Percentiles rank a stretch among this genome's conserved stretches.
phyloP scores from a whole-genome alignment of 2,888 invertebrate species.

The Volucella zonaria region DNA sequence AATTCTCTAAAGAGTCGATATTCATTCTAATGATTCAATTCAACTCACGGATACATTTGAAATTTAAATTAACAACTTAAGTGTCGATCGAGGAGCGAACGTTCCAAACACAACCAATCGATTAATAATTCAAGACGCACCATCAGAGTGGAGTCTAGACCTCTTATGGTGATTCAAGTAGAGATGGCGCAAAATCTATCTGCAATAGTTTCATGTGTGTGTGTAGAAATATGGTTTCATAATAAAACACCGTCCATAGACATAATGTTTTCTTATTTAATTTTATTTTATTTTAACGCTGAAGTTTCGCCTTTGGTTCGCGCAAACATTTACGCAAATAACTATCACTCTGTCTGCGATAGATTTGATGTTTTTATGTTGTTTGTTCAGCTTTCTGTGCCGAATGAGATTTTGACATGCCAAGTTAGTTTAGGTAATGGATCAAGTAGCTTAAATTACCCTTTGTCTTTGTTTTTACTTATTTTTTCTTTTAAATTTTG shows the following conservation, averaged over 20 bases:
- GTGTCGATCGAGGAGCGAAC: conserved; percentile 38
- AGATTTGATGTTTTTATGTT: neutral
- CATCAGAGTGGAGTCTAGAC: conserved; percentile 7
- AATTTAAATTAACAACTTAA: conserved; percentile 51
- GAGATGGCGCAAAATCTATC: conserved; percentile 33
- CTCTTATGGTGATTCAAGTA: conserved; percentile 39
- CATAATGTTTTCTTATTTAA: conserved; percentile 1
- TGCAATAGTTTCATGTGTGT: conserved; percentile 6
- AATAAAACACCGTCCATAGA: conserved; percentile 32
- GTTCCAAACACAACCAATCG: conserved; percentile 8
- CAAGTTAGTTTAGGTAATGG: conserved; percentile 19
- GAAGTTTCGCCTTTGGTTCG: conserved; percentile 1
- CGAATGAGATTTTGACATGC: conserved; percentile 22
- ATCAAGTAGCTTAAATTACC: conserved; percentile 1
- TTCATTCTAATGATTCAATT: conserved; percentile 46
- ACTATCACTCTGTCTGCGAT: conserved; percentile 3
- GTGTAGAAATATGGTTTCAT: conserved; percentile 56
- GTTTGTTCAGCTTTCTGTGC: neutral
- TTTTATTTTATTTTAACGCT: neutral
- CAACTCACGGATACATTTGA: conserved; percentile 65
- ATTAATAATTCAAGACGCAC: conserved; percentile 45
- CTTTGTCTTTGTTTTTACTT: neutral
- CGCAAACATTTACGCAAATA: conserved; percentile 14
- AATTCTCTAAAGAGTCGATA: conserved; percentile 8
- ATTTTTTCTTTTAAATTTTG: neutral